A percentile compares a stretch with the other conserved stretches of the same genome.
Conservation (phyloP, 92 coral and sea anemone genomes). For the Zoanthus sociatus region DNA sequence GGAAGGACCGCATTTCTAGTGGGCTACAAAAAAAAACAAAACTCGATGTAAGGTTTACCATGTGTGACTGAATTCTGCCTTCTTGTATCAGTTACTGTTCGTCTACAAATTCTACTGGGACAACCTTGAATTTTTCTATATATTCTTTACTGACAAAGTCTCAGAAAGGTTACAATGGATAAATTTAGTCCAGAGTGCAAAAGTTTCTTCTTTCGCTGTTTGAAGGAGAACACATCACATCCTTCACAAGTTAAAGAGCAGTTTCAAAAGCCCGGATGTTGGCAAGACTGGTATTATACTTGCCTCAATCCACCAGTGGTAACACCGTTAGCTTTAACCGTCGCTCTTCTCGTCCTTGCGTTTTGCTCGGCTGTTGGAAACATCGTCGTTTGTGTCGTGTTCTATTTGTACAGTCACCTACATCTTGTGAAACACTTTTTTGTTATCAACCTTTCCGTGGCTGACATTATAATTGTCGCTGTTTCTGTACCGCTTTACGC, state of each 20-base stretch:
- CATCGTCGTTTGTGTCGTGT: slow-evolving; percentile 85
- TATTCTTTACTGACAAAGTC: not conserved
- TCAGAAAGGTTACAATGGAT: not conserved
- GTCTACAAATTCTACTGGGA: not conserved
- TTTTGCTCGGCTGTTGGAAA: slow-evolving; percentile 73
- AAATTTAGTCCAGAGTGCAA: slow-evolving; percentile 39
- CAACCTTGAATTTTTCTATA: not conserved
- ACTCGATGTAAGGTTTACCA: too few species aligned
- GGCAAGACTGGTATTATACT: slow-evolving; percentile 68
- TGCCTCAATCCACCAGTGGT: slow-evolving; percentile 36
- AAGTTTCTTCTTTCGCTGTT: slow-evolving; percentile 32
- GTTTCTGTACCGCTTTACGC: slow-evolving; percentile 82
- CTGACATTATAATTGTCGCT: slow-evolving; percentile 77
- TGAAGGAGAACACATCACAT: slow-evolving; percentile 20
- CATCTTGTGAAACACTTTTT: slow-evolving; percentile 87
- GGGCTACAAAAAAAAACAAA: too few species aligned
- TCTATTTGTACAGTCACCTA: slow-evolving; percentile 76
- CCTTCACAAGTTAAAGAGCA: not conserved
- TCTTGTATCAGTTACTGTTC: not conserved
- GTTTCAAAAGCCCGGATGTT: slow-evolving; percentile 51
- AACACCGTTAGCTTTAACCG: slow-evolving; percentile 42
- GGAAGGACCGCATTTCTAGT: too few species aligned
- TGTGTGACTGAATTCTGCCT: too few species aligned
- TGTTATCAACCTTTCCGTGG: slow-evolving; percentile 86
- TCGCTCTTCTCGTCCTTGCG: slow-evolving; percentile 74